A percentile compares a stretch with the other conserved stretches of the same genome.
Evolutionary conservation across 2,888 invertebrate genomes (phyloP).

Genomic region (Temnothorax ravouxi): DNA sequence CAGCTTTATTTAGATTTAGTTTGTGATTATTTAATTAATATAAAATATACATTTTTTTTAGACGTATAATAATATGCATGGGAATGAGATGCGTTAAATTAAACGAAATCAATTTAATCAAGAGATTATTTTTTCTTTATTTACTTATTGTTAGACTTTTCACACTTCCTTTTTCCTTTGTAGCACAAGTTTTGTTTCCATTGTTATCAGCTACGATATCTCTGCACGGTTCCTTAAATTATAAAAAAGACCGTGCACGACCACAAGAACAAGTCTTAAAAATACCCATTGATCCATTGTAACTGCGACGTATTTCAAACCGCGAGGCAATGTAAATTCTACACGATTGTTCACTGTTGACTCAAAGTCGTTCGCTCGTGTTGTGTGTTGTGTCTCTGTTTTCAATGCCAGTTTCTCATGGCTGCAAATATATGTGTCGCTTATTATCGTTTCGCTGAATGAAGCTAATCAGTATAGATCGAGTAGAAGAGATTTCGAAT

Average conservation of each 20-base stretch:
- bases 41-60: not conserved
- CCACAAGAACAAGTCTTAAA: not conserved
- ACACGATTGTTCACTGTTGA: constrained; percentile 2
- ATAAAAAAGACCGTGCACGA: not conserved
- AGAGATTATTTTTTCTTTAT: not conserved
- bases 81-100: not conserved
- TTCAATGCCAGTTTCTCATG: constrained; percentile 9
- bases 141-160: not conserved
- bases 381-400: constrained; percentile 15
- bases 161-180: not conserved
- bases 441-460: constrained; percentile 25
- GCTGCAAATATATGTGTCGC: not conserved
- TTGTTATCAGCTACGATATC: not conserved
- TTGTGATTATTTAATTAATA: not conserved
- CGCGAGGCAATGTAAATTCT: constrained; percentile 15
- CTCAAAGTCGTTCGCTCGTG: constrained; percentile 2
- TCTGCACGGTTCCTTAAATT: not conserved
- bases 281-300: not conserved
- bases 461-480: not conserved
- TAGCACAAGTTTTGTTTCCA: not conserved
- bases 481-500: not conserved
- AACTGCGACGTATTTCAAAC: not conserved
- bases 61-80: not conserved
- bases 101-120: not conserved
- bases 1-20: not conserved